A percentile compares a stretch with the other conserved stretches of the same genome.
Conservation (phyloP, 2,797 vertebrate species). For the Mormyrus hasselquistii region DNA sequence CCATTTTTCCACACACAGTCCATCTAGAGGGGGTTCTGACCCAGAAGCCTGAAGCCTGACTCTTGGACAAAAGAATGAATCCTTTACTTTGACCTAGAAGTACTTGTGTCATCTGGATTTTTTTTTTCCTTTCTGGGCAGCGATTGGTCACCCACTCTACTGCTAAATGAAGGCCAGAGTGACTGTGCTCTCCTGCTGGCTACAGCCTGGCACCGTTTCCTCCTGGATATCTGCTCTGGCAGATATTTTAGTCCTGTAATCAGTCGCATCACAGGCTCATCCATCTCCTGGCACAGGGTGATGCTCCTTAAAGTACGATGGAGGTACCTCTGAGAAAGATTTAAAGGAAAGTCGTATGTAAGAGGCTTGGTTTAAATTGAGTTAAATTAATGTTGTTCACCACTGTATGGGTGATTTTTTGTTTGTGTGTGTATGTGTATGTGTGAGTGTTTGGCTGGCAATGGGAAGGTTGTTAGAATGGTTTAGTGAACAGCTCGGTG, state of each 20-base stretch:
- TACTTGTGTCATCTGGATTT: neutral
- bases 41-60: neutral
- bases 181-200: neutral
- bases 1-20: neutral
- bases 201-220: neutral
- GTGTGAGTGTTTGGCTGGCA: neutral
- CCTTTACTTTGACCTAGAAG: neutral
- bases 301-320: neutral
- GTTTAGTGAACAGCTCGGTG: neutral
- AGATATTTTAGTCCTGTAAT: constrained; percentile 24
- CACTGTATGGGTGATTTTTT: neutral
- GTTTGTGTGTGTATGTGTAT: neutral
- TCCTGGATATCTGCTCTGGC: constrained; percentile 26
- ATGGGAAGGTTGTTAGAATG: neutral
- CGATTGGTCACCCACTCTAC: neutral
- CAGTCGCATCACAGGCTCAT: neutral
- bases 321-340: neutral
- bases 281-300: neutral
- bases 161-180: neutral
- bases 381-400: neutral
- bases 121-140: neutral
- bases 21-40: neutral
- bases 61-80: neutral
- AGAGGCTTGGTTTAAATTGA: neutral
- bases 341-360: neutral